Percentiles rank a stretch among this genome's conserved stretches.
Evolutionary conservation across 2,888 invertebrate genomes (phyloP).

Genomic region (Melanostoma mellinum): DNA sequence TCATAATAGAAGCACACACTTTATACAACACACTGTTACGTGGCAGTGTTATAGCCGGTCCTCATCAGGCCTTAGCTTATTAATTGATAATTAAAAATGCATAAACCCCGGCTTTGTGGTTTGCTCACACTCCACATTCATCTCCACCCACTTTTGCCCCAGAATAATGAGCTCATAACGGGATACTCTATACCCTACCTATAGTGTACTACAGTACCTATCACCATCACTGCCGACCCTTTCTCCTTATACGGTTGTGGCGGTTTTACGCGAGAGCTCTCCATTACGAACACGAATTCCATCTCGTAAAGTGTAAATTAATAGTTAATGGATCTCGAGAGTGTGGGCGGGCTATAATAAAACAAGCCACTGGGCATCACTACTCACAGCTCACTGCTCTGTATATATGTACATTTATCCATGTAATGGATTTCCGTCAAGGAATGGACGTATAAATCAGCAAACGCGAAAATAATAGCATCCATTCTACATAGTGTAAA

Average conservation of each 20-base stretch:
- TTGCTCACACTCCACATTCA: conserved; percentile 29
- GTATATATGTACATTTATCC: neutral
- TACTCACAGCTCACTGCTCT: neutral
- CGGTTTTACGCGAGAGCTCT: conserved; percentile 59
- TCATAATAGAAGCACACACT: conserved; percentile 65
- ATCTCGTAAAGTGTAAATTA: conserved; percentile 72
- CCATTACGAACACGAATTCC: conserved; percentile 63
- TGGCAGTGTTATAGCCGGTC: conserved; percentile 60
- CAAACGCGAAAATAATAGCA: conserved; percentile 60
- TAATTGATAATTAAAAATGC: conserved; percentile 73
- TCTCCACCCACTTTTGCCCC: conserved; percentile 12
- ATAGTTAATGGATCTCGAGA: conserved; percentile 70
- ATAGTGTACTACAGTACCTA: neutral
- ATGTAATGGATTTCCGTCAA: conserved; percentile 37
- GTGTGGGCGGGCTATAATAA: conserved; percentile 48
- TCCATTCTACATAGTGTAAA: conserved; percentile 24
- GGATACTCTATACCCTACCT: conserved; percentile 22
- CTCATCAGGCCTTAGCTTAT: conserved; percentile 65
- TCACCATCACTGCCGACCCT: conserved; percentile 2
- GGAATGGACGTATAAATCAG: conserved; percentile 64
- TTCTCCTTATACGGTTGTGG: conserved; percentile 23
- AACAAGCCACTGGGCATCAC: neutral
- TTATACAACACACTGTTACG: conserved; percentile 53
- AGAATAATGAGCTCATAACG: conserved; percentile 69
- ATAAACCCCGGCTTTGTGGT: conserved; percentile 72